phyloP scores from a whole-genome alignment of 2,797 vertebrate species.

The Alca torda region DNA sequence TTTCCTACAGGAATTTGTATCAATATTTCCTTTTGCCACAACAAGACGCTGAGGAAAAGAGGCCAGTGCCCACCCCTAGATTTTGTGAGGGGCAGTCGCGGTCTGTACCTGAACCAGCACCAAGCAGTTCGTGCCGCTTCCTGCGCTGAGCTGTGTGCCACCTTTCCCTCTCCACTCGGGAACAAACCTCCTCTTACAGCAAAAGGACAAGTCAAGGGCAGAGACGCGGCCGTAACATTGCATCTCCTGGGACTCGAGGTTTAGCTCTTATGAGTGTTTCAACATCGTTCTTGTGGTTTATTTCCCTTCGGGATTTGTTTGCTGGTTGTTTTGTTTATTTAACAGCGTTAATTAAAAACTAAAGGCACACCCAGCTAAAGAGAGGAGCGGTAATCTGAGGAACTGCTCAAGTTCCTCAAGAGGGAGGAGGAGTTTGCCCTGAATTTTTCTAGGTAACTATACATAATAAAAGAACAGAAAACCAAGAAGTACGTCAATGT shows the following conservation, averaged over 20 bases:
- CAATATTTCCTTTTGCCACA: background rate
- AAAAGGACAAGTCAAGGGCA: conserved; percentile 47
- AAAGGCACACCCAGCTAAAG: conserved; percentile 53
- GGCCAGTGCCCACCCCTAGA: background rate
- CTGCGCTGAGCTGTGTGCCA: background rate
- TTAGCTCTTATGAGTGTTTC: conserved; percentile 47
- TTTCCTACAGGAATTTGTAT: background rate
- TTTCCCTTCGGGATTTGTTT: conserved; percentile 61
- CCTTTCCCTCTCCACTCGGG: background rate
- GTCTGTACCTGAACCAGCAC: background rate
- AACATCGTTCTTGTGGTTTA: conserved; percentile 43
- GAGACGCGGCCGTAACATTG: background rate
- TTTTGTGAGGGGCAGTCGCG: background rate
- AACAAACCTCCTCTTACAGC: background rate
- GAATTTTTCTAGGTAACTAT: background rate
- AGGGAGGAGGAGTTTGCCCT: conserved; percentile 26
- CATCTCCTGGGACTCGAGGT: background rate
- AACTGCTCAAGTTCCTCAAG: conserved; percentile 25
- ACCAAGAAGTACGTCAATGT: background rate
- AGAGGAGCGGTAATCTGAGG: background rate
- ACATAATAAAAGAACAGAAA: background rate
- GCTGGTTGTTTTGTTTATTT: conserved; percentile 67
- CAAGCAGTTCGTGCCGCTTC: background rate
- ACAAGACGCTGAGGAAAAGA: background rate
- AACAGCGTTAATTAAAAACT: conserved; percentile 61